These are phyloP conservation scores for Pseudomyrmex pallidus DNA, from an alignment of 1,140 invertebrate genomes.

Conservation along the genomic window DNA sequence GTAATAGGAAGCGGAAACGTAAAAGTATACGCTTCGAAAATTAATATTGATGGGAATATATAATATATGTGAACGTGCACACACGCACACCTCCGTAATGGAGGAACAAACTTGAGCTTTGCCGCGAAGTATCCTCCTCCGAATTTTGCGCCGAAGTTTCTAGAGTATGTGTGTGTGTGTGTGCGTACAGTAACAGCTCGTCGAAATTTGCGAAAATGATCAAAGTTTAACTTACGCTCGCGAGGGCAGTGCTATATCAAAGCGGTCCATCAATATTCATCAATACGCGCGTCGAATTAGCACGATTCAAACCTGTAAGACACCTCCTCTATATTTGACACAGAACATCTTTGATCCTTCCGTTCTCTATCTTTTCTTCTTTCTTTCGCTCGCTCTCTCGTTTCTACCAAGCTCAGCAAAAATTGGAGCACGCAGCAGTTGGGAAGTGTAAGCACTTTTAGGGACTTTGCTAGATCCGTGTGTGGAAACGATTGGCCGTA, in stretches of 20 bases:
- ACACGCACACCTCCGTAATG: too few species aligned
- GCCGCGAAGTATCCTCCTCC: neutral
- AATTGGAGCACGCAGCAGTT: conserved; percentile 28
- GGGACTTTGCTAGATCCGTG: neutral
- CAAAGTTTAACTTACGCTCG: conserved; percentile 32
- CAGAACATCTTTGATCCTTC: conserved; percentile 2
- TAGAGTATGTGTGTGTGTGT: neutral
- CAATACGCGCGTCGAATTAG: neutral
- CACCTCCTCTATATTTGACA: neutral
- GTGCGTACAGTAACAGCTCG: neutral
- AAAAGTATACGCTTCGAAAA: too few species aligned
- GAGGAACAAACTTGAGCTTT: neutral
- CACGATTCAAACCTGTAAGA: neutral
- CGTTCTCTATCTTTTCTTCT: too few species aligned
- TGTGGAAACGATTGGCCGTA: conserved; percentile 26
- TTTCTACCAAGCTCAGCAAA: neutral
- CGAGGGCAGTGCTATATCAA: neutral
- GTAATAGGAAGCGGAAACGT: too few species aligned
- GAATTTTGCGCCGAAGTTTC: conserved; percentile 22
- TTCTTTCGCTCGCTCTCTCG: neutral
- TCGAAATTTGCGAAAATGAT: conserved; percentile 33
- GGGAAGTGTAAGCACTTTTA: conserved; percentile 34
- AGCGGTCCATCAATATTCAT: conserved; percentile 10
- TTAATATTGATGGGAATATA: too few species aligned
- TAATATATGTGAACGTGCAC: too few species aligned